These are phyloP conservation scores for Lepisosteus osseus DNA, from an alignment of 2,113 vertebrate species.

Conservation along the genomic window DNA sequence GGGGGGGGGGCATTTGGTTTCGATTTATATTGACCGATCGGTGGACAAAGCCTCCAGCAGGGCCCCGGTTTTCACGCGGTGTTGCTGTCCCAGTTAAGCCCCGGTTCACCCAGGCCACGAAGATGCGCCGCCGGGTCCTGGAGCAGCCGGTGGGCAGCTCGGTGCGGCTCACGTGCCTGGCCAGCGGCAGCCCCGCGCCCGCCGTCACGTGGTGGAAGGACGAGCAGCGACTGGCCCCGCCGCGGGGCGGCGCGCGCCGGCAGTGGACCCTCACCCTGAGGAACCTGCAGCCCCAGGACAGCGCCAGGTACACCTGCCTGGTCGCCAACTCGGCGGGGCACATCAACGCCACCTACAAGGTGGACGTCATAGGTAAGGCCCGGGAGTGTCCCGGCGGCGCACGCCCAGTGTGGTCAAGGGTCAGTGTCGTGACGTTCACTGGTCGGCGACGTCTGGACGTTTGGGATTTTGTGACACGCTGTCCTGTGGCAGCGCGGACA, in stretches of 20 bases:
- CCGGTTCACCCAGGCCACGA: constrained; percentile 47
- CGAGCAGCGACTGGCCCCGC: constrained; percentile 30
- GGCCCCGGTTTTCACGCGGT: no score
- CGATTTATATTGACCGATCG: no score
- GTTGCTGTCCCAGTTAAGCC: constrained; percentile 38
- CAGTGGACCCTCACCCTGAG: constrained; percentile 55
- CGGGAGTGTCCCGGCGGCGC: no score
- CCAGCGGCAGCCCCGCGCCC: constrained; percentile 45
- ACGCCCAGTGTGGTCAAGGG: no score
- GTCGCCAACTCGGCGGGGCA: constrained; percentile 43
- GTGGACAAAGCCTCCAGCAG: no score
- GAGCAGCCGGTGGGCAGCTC: constrained; percentile 52
- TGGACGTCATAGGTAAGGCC: constrained; percentile 51
- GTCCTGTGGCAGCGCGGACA: no score
- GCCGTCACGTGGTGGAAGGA: constrained; percentile 56
- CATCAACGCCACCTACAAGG: constrained; percentile 57
- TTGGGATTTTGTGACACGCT: no score
- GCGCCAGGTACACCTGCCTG: constrained; percentile 50
- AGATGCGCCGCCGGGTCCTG: constrained; percentile 49
- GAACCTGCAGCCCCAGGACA: constrained; percentile 51
- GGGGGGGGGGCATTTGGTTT: no score
- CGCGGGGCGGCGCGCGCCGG: constrained; percentile 28
- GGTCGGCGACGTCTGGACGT: no score
- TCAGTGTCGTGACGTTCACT: no score
- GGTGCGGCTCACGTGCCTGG: constrained; percentile 49